A percentile compares a stretch with the other conserved stretches of the same genome.
phyloP scores from a whole-genome alignment of 2,113 vertebrate species.

The Phaethornis superciliosus region DNA sequence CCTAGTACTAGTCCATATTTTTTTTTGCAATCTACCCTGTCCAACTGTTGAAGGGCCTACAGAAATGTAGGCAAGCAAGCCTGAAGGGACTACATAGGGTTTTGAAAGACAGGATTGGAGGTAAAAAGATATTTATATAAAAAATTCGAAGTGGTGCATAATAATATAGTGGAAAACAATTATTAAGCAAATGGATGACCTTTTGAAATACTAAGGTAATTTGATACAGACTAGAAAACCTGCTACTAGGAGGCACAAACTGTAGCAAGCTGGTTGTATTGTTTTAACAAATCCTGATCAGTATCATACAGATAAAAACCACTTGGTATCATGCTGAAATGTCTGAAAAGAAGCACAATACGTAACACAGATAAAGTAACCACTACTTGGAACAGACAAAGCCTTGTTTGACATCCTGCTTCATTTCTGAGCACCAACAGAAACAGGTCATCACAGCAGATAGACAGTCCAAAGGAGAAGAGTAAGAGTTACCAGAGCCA shows the following conservation, averaged over 20 bases:
- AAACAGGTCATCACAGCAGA: neutral
- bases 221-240: neutral
- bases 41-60: neutral
- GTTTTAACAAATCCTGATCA: neutral
- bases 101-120: neutral
- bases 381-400: neutral
- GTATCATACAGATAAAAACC: neutral
- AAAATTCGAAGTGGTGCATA: neutral
- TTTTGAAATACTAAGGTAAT: neutral
- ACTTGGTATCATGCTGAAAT: rapidly evolving
- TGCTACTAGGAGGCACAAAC: neutral
- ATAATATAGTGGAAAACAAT: neutral
- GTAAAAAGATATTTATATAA: neutral
- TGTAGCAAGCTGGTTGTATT: neutral
- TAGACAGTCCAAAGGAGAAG: neutral
- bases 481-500: neutral
- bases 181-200: neutral
- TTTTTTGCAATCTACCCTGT: neutral
- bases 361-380: neutral
- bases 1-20: neutral
- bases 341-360: neutral
- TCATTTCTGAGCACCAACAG: neutral
- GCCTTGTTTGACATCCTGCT: neutral
- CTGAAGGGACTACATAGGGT: neutral
- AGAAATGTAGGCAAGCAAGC: neutral